A percentile compares a stretch with the other conserved stretches of the same genome.
Conservation (phyloP, 2,797 vertebrate species). For the Cryptoprocta ferox region DNA sequence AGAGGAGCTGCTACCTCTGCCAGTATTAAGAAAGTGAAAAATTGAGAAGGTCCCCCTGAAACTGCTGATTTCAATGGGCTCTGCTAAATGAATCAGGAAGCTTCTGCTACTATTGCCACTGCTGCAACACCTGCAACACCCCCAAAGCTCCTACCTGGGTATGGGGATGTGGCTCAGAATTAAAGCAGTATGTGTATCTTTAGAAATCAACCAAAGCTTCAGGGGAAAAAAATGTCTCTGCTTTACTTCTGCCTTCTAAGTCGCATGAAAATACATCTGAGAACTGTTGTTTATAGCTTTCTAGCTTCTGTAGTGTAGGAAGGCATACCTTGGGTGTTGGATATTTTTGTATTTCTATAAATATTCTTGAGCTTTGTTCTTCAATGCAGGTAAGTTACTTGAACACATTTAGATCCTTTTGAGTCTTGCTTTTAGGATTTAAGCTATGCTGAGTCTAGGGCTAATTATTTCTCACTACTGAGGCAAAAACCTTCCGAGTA, state of each 20-base stretch:
- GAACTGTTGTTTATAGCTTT: neutral
- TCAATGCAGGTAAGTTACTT: neutral
- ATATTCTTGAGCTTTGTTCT: conserved; percentile 31
- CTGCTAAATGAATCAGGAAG: neutral
- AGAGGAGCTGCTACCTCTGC: neutral
- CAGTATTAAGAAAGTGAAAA: neutral
- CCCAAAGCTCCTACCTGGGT: neutral
- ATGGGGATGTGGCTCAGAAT: neutral
- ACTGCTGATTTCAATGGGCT: neutral
- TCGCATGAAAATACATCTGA: neutral
- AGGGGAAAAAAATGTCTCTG: neutral
- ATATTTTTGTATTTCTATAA: neutral
- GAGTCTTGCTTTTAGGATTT: neutral
- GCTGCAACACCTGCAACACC: neutral
- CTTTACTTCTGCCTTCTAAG: neutral
- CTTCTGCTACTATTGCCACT: neutral
- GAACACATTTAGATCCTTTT: neutral
- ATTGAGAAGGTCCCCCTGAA: neutral
- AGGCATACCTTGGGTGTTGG: neutral
- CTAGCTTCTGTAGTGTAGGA: neutral
- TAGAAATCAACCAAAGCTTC: neutral
- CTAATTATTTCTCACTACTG: neutral
- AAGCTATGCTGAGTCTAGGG: neutral
- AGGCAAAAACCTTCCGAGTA: neutral
- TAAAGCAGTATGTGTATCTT: neutral